Base-by-base conservation (phyloP, 1,140 invertebrate genomes). In the Drosophila lini region DNA sequence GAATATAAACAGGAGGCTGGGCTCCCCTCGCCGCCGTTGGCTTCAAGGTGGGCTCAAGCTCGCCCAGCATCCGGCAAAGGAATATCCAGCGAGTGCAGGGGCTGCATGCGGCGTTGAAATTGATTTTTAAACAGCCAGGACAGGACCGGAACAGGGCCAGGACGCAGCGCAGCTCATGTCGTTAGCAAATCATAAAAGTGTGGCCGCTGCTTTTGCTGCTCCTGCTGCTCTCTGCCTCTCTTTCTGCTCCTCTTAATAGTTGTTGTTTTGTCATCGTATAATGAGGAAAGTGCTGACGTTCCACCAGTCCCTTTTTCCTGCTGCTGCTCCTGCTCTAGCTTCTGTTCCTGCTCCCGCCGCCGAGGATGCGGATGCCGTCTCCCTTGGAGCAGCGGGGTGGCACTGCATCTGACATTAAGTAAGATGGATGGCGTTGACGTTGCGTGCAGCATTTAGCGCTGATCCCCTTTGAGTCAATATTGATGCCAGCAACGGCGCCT, bases 171-270 rank as follows among this genome's bases (percentile, higher is more conserved):
- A 77, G 48, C 71, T 83, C 68, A 71, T 80, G 80, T 88, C 84
- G 84, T 88, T 88, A 81, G 84, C 84, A 88, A 89, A 88, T 88
- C 80, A 88, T 88, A 88, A 88, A 88, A 83, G 73, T 75, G 84
- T 80, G 58, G 59, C 78, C 74, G 48, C 68, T 48, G 52, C 50
- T 68, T 28, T 50, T 58, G 62, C 57, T 44, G 80, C 71, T 57
- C 53, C 70, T 41, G 59, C 38, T 60, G 53, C 47, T 42, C 45
- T 10, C 28, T 40, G 13, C 7, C 28, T 53, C 10, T 15, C 41
- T 5, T 2, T 5, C 19, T 15, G 45, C 32, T 41, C 4, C 44
- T 38, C 69, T 81, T 85, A 79, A 79, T 76, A 74, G 80, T 73
- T 86, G 84, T 86, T 83, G 60, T 78, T 86, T 88, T 83, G 83